A percentile compares a stretch with the other conserved stretches of the same genome.
These are phyloP conservation scores for Cheilosia variabilis DNA, from an alignment of 2,888 invertebrate species.

Conservation along the genomic window DNA sequence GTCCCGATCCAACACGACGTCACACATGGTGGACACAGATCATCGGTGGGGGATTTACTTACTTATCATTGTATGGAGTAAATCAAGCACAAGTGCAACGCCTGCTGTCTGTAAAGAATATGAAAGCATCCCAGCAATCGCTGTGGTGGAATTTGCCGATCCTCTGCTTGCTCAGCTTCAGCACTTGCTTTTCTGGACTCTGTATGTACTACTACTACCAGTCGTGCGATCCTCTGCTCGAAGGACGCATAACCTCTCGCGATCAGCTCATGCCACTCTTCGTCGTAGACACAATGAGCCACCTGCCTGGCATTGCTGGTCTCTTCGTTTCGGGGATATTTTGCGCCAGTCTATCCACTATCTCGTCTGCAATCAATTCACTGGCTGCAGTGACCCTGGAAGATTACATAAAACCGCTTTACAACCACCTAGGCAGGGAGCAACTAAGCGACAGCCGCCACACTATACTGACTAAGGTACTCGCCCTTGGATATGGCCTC, in stretches of 20 bases:
- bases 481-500: constrained; percentile 90
- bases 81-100: constrained; percentile 94
- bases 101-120: constrained; percentile 88
- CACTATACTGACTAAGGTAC: constrained; percentile 86
- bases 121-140: constrained; percentile 89
- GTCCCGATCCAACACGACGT: constrained; percentile 91
- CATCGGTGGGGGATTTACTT: constrained; percentile 92
- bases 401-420: constrained; percentile 89
- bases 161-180: constrained; percentile 88
- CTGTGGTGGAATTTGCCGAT: constrained; percentile 94
- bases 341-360: constrained; percentile 95
- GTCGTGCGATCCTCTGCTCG: constrained; percentile 90
- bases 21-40: constrained; percentile 93
- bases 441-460: constrained; percentile 83
- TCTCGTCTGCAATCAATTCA: constrained; percentile 95
- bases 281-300: constrained; percentile 90
- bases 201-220: constrained; percentile 93
- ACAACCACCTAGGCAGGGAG: constrained; percentile 80
- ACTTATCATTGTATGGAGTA: constrained; percentile 92
- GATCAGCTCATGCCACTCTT: constrained; percentile 93
- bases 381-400: constrained; percentile 95
- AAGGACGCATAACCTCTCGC: constrained; percentile 86
- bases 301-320: constrained; percentile 92
- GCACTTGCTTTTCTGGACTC: constrained; percentile 91
- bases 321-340: constrained; percentile 96